Base-by-base conservation (phyloP, 2,888 invertebrate species). In the Athripsodes cinereus region DNA sequence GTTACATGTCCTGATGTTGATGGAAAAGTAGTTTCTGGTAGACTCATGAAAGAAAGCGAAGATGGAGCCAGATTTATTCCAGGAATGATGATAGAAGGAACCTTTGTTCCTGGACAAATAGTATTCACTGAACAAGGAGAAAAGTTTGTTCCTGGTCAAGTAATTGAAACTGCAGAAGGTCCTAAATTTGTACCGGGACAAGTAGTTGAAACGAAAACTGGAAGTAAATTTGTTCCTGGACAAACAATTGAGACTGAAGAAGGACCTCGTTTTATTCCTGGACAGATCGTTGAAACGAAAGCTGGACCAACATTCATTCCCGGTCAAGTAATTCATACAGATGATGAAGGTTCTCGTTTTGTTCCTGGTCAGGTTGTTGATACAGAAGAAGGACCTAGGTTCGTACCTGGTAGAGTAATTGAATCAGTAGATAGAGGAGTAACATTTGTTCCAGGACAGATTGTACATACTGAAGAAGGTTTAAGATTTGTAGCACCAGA, bases 151-250 rank as follows among this genome's bases (percentile, higher is more conserved):
- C 85, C 86, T 0, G 87, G 87, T 0, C 86, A 86, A 73, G 84
- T 87, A 0, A 82, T 87, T n/a, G 85, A 86, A 66, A 86, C 86
- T 1, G 75, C 79, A 51, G 82, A 82, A 65, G 83, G 84, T 20
- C 82, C 84, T 0, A 87, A 88, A 69, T 89, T 90, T 69, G 86
- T 90, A 16, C 87, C 89, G 2, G 90, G 90, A 1, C 87, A 88
- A 74, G 84, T 88, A 66, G 86, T 88, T 0, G 85, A 86, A 66
- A 85, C 86, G 1, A 79, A 81, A 67, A 78, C 77, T 49, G 85
- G 85, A 6, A 79, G 81, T 0, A 85, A 85, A 67, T 86, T 86
- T 67, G 79, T 79, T 10, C 79, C 89, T 1, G 89, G 88, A 6
- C 88, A 88, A 73, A 87, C 88, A 0, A 79, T 88, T 62, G 82